These are phyloP conservation scores for Hesperophylax magnus DNA, from an alignment of 1,140 invertebrate species.

Conservation along the genomic window DNA sequence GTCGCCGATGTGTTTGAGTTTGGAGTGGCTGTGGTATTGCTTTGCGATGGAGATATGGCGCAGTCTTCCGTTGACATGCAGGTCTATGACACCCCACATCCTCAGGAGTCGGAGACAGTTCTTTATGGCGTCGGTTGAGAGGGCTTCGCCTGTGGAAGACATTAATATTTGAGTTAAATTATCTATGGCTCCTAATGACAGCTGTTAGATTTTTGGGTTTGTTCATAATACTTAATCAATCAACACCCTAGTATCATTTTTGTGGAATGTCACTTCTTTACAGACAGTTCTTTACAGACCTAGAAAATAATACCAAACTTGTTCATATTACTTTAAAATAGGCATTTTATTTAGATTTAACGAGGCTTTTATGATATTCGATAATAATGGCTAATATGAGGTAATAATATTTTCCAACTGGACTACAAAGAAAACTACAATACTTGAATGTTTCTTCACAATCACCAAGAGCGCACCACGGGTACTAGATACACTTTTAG, in stretches of 20 bases:
- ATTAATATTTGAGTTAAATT: slow-evolving; percentile 29
- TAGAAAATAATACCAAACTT: too few relatives aligned
- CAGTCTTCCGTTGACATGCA: slow-evolving; percentile 71
- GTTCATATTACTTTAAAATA: too few relatives aligned
- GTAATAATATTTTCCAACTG: neutral
- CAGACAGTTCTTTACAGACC: too few relatives aligned
- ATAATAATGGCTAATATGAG: neutral
- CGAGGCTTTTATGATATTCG: neutral
- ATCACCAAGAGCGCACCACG: too few relatives aligned
- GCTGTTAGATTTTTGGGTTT: too few relatives aligned
- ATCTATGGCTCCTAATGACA: too few relatives aligned
- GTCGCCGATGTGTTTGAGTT: slow-evolving; percentile 31
- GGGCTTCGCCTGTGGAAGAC: slow-evolving; percentile 80
- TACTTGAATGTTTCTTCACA: too few relatives aligned
- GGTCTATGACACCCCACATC: slow-evolving; percentile 83
- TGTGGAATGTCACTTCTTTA: too few relatives aligned
- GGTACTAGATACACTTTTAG: too few relatives aligned
- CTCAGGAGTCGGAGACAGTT: slow-evolving; percentile 86
- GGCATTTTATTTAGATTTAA: too few relatives aligned
- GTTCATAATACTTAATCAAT: too few relatives aligned
- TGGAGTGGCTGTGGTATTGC: slow-evolving; percentile 37
- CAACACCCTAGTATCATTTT: too few relatives aligned
- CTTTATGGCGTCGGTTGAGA: slow-evolving; percentile 84
- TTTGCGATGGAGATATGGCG: slow-evolving; percentile 39
- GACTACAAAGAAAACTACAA: neutral